Evolutionary conservation across 1,140 invertebrate species (phyloP), one percentile per base, ranked within the genome.

Genomic region (Periplaneta americana): DNA sequence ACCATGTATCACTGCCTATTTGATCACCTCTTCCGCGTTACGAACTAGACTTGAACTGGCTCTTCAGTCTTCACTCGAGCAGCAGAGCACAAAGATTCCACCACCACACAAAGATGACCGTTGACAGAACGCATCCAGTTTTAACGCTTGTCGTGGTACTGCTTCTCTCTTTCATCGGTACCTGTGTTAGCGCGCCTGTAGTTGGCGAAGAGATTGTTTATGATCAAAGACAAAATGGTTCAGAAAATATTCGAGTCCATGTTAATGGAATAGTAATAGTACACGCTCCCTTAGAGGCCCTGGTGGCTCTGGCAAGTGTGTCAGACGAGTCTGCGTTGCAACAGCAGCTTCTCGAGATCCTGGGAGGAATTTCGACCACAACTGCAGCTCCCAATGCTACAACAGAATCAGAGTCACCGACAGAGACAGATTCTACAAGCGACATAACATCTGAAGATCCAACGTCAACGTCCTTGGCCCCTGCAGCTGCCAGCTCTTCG

Each of bases 211-310:
- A 74, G 18, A 48, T 6, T 2, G 34, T 78, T 5, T 93, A 91
- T 85, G 93, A 94, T 86, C 93, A 94, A 84, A 86, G 93, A 34
- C 93, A 94, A 86, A 94, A 94, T 83, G 93, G 93, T 1, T 90
- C 91, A 0, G 93, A 93, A 83, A 94, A 94, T 87, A 91, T 91
- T 81, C 86, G 92, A 32, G 87, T 94, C 9, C 91, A 92, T 84
- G 88, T 94, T 32, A 91, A 93, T 82, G 93, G 92, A 15, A 86
- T 94, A 5, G 89, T 93, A 11, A 85, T 94, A 1, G 90, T 93
- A 3, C 87, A 93, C 1, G 91, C 92, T 0, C 92, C 93, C 15
- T n/a, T 37, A 3, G 79, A 80, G 35, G 35, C 77, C 22, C 77
- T 78, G 34, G n/a, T 32, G 22, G 77, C 77, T 9, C 33, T 78